Conservation (phyloP, 1,140 invertebrate species). For the Drosophila chauvacae region DNA sequence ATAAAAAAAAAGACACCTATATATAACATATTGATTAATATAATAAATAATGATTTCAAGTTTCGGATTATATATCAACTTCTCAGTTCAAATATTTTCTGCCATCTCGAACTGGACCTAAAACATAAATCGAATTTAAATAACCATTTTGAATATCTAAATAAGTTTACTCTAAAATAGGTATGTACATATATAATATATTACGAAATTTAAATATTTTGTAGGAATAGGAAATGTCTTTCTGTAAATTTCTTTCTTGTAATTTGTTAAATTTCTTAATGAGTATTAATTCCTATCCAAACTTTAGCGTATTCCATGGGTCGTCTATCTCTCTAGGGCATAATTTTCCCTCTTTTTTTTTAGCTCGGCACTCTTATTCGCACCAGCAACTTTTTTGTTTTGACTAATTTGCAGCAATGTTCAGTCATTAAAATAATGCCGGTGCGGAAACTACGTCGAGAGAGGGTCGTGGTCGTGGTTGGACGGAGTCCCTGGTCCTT, state of each 20-base stretch:
- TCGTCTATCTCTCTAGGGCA: background rate
- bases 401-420: conserved; percentile 65
- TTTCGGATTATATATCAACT: too few relatives aligned
- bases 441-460: conserved; percentile 20
- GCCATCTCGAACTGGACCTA: too few relatives aligned
- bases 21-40: too few relatives aligned
- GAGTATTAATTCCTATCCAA: background rate
- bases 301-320: background rate
- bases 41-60: too few relatives aligned
- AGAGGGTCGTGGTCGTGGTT: conserved; percentile 9
- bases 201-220: too few relatives aligned
- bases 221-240: too few relatives aligned
- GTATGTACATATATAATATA: too few relatives aligned
- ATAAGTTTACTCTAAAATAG: too few relatives aligned
- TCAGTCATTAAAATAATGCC: conserved; percentile 64
- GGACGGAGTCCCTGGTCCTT: background rate
- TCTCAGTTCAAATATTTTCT: too few relatives aligned
- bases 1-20: too few relatives aligned
- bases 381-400: conserved; percentile 61
- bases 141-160: too few relatives aligned
- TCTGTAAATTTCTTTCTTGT: background rate
- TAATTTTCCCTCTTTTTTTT: conserved; percentile 9
- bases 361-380: conserved; percentile 9
- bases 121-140: too few relatives aligned
- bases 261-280: background rate